Evolutionary conservation across 2,113 vertebrate species (phyloP).

Genomic region (Steatornis caripensis): DNA sequence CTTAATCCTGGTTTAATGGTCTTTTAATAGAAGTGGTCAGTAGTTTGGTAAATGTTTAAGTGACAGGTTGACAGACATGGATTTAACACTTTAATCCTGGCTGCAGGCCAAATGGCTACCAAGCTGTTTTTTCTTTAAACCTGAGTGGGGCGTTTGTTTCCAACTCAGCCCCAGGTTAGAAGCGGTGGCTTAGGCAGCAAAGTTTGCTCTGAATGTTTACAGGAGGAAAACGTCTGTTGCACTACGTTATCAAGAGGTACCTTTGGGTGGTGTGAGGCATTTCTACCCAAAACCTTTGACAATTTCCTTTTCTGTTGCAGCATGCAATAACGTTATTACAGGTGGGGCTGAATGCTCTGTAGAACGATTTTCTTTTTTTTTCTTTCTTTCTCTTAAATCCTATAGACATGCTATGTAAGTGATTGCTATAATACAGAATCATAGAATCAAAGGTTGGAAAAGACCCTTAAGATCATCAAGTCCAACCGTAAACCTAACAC

Average conservation of each 20-base stretch:
- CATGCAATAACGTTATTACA: background rate
- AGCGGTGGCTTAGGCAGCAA: background rate
- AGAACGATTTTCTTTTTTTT: background rate
- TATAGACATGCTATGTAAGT: background rate
- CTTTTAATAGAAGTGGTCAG: slow-evolving; percentile 73
- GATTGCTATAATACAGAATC: background rate
- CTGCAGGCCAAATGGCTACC: slow-evolving; percentile 66
- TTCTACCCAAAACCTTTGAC: background rate
- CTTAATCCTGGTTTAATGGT: slow-evolving; percentile 75
- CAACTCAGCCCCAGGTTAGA: slow-evolving; percentile 31
- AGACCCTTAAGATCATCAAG: background rate
- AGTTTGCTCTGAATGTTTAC: slow-evolving; percentile 8
- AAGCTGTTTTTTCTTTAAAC: slow-evolving; percentile 57
- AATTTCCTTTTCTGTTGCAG: background rate
- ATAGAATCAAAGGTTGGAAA: background rate
- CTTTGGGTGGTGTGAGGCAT: background rate
- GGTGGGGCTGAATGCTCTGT: background rate
- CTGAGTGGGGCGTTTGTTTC: slow-evolving; percentile 10
- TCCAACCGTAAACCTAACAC: background rate
- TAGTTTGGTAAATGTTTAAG: slow-evolving; percentile 72
- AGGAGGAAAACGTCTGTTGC: background rate
- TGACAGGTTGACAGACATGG: slow-evolving; percentile 72
- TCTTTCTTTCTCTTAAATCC: background rate
- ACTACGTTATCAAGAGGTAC: background rate
- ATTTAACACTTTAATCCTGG: slow-evolving; percentile 69